Conservation (phyloP, 2,113 vertebrate genomes). For the Brevimyrus niger region DNA sequence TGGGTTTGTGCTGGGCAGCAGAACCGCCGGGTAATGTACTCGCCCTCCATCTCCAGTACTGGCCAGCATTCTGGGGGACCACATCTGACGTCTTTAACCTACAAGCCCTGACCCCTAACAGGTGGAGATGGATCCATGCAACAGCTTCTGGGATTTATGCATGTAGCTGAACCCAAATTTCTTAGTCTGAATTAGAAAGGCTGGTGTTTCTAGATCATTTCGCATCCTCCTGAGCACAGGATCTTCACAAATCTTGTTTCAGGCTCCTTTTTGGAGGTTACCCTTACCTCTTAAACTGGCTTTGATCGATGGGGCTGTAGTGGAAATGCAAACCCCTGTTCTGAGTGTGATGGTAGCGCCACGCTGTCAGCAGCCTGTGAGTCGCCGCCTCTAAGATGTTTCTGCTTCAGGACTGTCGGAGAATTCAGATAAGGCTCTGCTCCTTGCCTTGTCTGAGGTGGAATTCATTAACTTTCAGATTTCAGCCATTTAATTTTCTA, state of each 20-base stretch:
- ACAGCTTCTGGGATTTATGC: neutral
- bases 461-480: constrained; percentile 29
- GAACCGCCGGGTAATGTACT: neutral
- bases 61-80: neutral
- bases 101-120: neutral
- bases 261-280: neutral
- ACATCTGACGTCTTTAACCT: neutral
- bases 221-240: neutral
- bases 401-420: neutral
- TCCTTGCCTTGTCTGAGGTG: constrained; percentile 9
- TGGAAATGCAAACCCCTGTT: neutral
- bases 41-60: neutral
- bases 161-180: neutral
- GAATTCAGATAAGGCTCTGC: constrained; percentile 12
- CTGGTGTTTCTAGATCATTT: neutral
- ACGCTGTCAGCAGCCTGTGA: neutral
- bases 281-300: neutral
- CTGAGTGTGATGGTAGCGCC: neutral
- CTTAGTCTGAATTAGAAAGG: neutral
- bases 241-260: neutral
- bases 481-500: constrained; percentile 19
- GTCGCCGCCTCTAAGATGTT: neutral
- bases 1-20: neutral
- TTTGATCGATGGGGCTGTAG: neutral
- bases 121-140: neutral